phyloP scores from a whole-genome alignment of 2,113 vertebrate species.

The Lethenteron camtschaticum region DNA sequence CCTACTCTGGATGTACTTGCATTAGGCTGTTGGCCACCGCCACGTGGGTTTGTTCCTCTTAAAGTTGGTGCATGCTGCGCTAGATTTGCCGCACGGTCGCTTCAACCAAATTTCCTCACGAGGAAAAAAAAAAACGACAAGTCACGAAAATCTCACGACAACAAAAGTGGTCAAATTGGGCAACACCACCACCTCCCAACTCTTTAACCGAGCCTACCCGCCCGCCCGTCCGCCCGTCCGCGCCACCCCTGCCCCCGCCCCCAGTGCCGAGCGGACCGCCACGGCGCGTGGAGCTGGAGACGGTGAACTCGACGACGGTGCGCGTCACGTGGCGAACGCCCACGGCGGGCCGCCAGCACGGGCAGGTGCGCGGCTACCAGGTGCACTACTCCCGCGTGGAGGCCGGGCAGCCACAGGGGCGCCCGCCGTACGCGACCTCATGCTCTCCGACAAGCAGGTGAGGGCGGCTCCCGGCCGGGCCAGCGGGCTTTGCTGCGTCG shows the following conservation, averaged over 20 bases:
- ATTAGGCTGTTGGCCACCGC: too few relatives aligned
- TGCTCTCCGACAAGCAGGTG: conserved; percentile 69
- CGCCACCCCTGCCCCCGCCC: not conserved
- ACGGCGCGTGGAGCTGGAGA: conserved; percentile 57
- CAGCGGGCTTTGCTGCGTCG: too few relatives aligned
- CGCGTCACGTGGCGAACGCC: conserved; percentile 69
- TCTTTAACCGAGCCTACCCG: too few relatives aligned
- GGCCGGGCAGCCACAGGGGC: conserved; percentile 49
- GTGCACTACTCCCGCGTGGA: conserved; percentile 61
- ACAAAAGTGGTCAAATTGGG: too few relatives aligned
- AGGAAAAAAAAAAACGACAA: too few relatives aligned
- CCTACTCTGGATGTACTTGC: too few relatives aligned
- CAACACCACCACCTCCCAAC: too few relatives aligned
- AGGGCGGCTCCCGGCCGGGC: not conserved
- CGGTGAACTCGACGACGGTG: conserved; percentile 62
- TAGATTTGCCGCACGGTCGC: too few relatives aligned
- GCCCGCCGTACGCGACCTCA: conserved; percentile 51
- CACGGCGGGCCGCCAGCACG: conserved; percentile 54
- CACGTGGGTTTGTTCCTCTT: too few relatives aligned
- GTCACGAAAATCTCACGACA: too few relatives aligned
- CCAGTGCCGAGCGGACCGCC: conserved; percentile 79
- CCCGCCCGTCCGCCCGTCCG: not conserved
- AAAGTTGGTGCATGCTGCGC: too few relatives aligned
- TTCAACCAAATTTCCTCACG: too few relatives aligned
- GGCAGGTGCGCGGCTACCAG: conserved; percentile 78